phyloP scores from a whole-genome alignment of 2,113 vertebrate species.

The Tragelaphus imberbis region DNA sequence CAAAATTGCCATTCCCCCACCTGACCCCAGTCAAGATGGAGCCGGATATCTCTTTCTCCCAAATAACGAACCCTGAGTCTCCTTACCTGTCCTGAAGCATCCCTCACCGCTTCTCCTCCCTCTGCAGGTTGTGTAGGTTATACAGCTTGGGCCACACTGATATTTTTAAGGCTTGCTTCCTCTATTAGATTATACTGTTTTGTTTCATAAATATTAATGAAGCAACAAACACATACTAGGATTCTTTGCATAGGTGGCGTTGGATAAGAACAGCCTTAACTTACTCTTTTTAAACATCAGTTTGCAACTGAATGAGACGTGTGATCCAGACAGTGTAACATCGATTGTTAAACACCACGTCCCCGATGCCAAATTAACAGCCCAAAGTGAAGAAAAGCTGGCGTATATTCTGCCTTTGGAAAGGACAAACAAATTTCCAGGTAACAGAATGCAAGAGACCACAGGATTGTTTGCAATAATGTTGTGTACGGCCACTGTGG shows the following conservation, averaged over 20 bases:
- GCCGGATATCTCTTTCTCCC: background rate
- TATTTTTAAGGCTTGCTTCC: background rate
- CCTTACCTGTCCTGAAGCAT: background rate
- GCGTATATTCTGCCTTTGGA: slow-evolving; percentile 87
- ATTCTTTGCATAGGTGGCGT: background rate
- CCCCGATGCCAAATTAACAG: slow-evolving; percentile 80
- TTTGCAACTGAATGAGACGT: slow-evolving; percentile 82
- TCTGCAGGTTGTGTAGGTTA: background rate
- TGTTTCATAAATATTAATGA: background rate
- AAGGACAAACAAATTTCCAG: slow-evolving; percentile 86
- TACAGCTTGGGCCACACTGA: background rate
- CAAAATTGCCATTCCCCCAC: background rate
- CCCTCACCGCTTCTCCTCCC: background rate
- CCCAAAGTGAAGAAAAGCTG: slow-evolving; percentile 82
- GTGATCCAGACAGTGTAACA: slow-evolving; percentile 76
- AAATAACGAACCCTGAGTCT: background rate
- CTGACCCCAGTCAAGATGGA: background rate
- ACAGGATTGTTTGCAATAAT: background rate
- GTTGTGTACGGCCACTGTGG: background rate
- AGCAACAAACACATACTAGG: background rate
- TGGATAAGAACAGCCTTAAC: slow-evolving; percentile 12
- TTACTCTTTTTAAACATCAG: slow-evolving; percentile 67
- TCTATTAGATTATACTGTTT: background rate
- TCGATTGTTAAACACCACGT: slow-evolving; percentile 82
- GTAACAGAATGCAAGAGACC: slow-evolving; percentile 55